Conservation (phyloP, 2,113 vertebrate species). For the Equus przewalskii region DNA sequence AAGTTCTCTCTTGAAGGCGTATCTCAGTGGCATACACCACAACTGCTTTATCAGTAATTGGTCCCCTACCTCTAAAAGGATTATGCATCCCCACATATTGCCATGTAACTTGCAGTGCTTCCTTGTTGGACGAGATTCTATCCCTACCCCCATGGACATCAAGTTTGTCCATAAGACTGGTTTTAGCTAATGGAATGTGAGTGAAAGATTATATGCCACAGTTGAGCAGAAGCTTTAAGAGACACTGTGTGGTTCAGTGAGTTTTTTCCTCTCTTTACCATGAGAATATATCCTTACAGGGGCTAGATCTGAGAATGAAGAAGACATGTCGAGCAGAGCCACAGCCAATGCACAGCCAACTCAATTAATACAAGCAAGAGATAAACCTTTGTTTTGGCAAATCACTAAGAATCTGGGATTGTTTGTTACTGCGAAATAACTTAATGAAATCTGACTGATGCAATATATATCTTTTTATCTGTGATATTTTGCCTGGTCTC, state of each 20-base stretch:
- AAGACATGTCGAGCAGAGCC: fast-evolving
- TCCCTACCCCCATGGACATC: background rate
- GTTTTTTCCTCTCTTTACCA: background rate
- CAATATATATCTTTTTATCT: background rate
- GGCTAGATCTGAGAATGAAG: background rate
- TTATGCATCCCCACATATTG: background rate
- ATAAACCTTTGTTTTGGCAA: background rate
- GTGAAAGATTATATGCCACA: background rate
- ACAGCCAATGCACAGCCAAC: background rate
- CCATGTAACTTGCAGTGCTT: background rate
- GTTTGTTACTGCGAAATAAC: background rate
- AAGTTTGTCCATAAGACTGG: background rate
- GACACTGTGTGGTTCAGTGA: background rate
- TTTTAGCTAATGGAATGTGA: background rate
- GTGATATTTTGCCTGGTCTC: background rate
- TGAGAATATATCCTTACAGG: background rate
- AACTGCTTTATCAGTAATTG: background rate
- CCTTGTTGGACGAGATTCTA: background rate
- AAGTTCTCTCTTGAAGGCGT: background rate
- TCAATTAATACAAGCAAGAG: background rate
- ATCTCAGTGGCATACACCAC: background rate
- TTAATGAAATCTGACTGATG: background rate
- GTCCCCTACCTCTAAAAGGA: background rate
- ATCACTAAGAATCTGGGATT: background rate
- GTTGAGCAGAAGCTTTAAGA: background rate